These are phyloP conservation scores for Planococcus citri DNA, from an alignment of 1,140 invertebrate genomes.

Conservation along the genomic window DNA sequence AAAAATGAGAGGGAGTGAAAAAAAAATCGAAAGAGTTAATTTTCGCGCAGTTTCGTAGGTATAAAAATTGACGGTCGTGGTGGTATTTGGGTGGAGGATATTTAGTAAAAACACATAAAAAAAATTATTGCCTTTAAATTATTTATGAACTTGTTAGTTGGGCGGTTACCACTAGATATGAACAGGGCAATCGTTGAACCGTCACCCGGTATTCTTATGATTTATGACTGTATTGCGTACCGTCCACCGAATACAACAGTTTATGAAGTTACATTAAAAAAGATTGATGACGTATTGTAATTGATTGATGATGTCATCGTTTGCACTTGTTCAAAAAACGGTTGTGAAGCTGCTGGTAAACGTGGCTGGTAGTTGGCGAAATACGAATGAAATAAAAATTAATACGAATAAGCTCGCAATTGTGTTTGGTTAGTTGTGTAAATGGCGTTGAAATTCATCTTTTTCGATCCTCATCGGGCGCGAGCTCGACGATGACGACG, in stretches of 20 bases:
- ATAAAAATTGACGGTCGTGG: too few species aligned
- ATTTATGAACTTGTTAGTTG: constrained; percentile 13
- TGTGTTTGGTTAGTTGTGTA: too few species aligned
- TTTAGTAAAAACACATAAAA: background rate
- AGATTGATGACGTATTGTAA: constrained; percentile 18
- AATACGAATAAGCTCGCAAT: background rate
- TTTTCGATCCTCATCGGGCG: too few species aligned
- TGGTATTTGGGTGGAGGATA: too few species aligned
- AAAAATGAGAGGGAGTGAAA: background rate
- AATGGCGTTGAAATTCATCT: too few species aligned
- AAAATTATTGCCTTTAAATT: constrained; percentile 13
- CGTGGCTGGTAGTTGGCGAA: background rate
- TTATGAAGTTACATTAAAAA: constrained; percentile 18
- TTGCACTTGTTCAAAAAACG: background rate
- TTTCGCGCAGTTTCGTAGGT: background rate
- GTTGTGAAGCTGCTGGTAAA: background rate
- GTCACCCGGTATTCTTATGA: constrained; percentile 9
- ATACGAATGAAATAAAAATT: background rate
- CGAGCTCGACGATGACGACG: too few species aligned
- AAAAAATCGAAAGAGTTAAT: constrained; percentile 1
- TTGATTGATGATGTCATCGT: constrained; percentile 17
- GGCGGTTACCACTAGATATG: background rate
- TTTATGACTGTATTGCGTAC: constrained; percentile 2
- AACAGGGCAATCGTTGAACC: constrained; percentile 19
- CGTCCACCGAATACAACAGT: background rate